Evolutionary conservation across 2,797 vertebrate species (phyloP).

Genomic region (Clarias pachynema): DNA sequence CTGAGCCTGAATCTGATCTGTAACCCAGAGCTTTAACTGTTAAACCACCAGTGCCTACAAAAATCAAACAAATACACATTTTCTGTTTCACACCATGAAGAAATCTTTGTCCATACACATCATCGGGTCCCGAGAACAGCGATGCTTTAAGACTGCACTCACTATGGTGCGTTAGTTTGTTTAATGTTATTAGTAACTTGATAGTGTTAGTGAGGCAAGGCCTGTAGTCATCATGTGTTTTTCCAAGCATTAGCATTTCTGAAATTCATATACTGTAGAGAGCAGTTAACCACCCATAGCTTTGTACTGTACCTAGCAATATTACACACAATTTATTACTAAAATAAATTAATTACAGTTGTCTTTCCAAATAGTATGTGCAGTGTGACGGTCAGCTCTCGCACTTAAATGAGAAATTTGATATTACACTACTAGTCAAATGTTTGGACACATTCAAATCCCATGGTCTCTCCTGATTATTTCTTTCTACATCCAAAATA

Average conservation of each 20-base stretch:
- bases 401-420: not conserved
- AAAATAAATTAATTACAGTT: not conserved
- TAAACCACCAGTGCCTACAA: too few species aligned
- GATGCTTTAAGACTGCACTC: not conserved
- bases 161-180: not conserved
- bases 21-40: too few species aligned
- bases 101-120: too few species aligned
- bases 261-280: not conserved
- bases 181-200: slow-evolving; percentile 14
- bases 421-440: too few species aligned
- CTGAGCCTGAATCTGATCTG: too few species aligned
- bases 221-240: not conserved
- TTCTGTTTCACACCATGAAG: not conserved
- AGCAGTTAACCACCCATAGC: not conserved
- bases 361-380: not conserved
- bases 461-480: too few species aligned
- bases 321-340: not conserved
- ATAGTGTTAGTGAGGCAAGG: not conserved
- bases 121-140: not conserved
- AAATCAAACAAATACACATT: not conserved
- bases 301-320: not conserved
- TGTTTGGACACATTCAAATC: too few species aligned
- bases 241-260: not conserved
- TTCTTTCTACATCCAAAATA: too few species aligned
- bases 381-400: not conserved